phyloP scores from a whole-genome alignment of 2,888 invertebrate species.

The Luperina testacea region DNA sequence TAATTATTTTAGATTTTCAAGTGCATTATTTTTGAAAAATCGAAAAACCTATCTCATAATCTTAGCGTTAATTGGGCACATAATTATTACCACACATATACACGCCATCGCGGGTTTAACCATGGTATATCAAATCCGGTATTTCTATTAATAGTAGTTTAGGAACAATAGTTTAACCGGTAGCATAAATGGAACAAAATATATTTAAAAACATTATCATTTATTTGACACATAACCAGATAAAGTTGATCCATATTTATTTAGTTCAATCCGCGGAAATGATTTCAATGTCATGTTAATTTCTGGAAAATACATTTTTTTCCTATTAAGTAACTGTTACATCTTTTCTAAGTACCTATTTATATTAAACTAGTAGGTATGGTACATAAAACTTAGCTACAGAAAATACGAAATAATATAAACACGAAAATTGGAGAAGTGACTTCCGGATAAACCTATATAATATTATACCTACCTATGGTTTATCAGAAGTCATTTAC shows the following conservation, averaged over 20 bases:
- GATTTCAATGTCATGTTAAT: background rate
- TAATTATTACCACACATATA: too few relatives aligned
- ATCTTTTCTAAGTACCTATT: background rate
- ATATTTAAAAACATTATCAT: background rate
- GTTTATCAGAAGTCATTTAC: background rate
- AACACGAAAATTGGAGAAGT: too few relatives aligned
- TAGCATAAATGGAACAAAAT: background rate
- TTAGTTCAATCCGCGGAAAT: background rate
- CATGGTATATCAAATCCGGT: background rate
- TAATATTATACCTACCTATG: background rate
- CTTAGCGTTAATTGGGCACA: too few relatives aligned
- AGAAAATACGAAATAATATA: background rate
- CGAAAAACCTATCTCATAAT: too few relatives aligned
- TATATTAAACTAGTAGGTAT: background rate
- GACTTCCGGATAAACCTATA: background rate
- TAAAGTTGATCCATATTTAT: conserved; percentile 4
- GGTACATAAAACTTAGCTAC: background rate
- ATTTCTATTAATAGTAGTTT: background rate
- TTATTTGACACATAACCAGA: conserved; percentile 6
- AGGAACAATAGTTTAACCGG: background rate
- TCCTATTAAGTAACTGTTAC: background rate
- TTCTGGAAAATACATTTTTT: background rate
- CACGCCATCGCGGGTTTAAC: background rate
- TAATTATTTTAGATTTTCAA: background rate
- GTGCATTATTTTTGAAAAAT: background rate